Base-by-base conservation (phyloP, 2,888 invertebrate species). In the Anoplius nigerrimus region DNA sequence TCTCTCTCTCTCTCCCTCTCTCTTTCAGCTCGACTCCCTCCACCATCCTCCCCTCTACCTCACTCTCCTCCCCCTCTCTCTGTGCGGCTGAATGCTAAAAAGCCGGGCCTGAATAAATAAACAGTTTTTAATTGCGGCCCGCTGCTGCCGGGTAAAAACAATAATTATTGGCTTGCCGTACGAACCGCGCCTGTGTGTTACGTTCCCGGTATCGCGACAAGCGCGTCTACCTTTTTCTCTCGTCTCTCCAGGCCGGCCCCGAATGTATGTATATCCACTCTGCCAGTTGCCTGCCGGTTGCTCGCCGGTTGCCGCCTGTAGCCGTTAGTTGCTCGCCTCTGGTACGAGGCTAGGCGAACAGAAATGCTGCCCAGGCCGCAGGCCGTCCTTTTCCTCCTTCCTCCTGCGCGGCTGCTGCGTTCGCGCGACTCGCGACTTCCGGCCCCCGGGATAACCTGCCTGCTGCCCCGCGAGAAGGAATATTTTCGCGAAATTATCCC, bases 91-190 rank as follows among this genome's bases (percentile, higher is more conserved):
- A 83, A 84, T 84, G 84, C 83, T 86, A 87, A 87, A 88, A 87
- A 87, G 85, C 85, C 84, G 82, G 74, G 78, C 74, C 82, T 88
- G 88, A 88, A 88, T 88, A 87, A 88, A 88, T 88, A 88, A 88
- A 88, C 88, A 87, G 87, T 88, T 88, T 88, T 88, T 88, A 88
- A 88, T 88, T 88, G 87, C 87, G 84, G 82, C 82, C 84, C 82
- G 84, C 82, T 84, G 86, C 82, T 84, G 78, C 82, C 72, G 80
- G 81, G 83, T 86, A 87, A 88, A 88, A 88, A 88, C 86, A 88
- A 88, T 88, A 88, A 88, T 88, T 88, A 88, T 88, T 86, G 86
- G 83, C 85, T 82, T 79, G 79, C 79, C 81, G 75, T 76, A 78
- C 78, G 74, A 78, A 76, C 77, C 48, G 74, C 72, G 78, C 77